Percentiles rank a stretch among this genome's conserved stretches.
These are phyloP conservation scores for Phrynosoma platyrhinos DNA, from an alignment of 2,113 vertebrate species.

Conservation along the genomic window DNA sequence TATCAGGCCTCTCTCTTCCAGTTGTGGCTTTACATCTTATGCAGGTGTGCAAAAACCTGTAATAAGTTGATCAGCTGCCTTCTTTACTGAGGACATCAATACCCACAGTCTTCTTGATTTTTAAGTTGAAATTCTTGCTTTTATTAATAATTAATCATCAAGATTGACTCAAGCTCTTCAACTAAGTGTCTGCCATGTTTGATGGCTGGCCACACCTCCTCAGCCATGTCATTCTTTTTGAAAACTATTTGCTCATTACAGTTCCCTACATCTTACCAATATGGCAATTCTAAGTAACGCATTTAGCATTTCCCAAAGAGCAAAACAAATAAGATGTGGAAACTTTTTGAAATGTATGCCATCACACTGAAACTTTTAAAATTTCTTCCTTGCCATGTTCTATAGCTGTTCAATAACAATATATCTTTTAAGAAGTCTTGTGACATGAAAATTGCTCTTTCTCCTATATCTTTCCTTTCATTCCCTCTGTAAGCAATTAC, in stretches of 20 bases:
- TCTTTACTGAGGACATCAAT: too few relatives aligned
- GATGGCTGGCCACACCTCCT: too few relatives aligned
- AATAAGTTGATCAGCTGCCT: too few relatives aligned
- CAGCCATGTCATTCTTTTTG: background rate
- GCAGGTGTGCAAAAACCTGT: too few relatives aligned
- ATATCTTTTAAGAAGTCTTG: background rate
- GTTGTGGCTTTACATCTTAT: too few relatives aligned
- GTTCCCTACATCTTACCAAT: rapidly evolving
- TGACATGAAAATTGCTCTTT: background rate
- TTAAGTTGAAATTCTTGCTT: too few relatives aligned
- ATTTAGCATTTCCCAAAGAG: slow-evolving; percentile 14
- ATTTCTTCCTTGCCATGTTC: slow-evolving; percentile 13
- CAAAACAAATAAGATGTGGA: background rate
- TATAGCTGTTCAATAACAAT: slow-evolving; percentile 32
- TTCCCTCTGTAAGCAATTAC: background rate
- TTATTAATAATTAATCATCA: too few relatives aligned
- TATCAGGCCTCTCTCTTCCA: too few relatives aligned
- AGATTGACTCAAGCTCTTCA: too few relatives aligned
- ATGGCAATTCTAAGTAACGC: slow-evolving; percentile 33
- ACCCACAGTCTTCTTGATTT: too few relatives aligned
- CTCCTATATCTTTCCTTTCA: background rate
- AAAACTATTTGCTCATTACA: slow-evolving; percentile 4
- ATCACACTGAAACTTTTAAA: background rate
- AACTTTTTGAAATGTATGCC: background rate
- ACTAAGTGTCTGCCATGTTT: too few relatives aligned